Evolutionary conservation across 2,888 invertebrate species (phyloP), one percentile per base, ranked within the genome.

Genomic region (Xylophagus ater): DNA sequence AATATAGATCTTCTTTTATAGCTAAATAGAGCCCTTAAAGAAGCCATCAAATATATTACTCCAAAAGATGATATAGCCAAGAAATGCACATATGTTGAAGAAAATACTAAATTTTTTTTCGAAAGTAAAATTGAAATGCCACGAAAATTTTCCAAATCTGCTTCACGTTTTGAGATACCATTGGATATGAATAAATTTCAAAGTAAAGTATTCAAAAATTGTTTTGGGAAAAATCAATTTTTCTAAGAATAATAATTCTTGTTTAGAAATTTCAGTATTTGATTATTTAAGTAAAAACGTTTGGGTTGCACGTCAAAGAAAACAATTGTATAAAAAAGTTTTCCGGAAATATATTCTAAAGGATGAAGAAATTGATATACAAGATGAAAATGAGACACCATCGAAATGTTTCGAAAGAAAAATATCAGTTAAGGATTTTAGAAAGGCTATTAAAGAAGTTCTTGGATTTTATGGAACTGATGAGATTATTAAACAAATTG

Each of bases 101-200:
- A 26, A 26, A 23, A 15, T 19, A 31, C 14, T 19, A 24, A 14
- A 4, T 17, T 42, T n/a, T 37, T 42, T 23, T 26, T 30, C 2
- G 44, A 41, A 12, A 28, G 53, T 3, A 47, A 48, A 12, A 75
- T n/a, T n/a, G n/a, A 76, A 48, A 68, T 81, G 47, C 85, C 85
- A 0, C 64, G 85, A 31, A 74, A 78, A n/a, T 85, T 84, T 60
- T 77, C 79, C 0, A 70, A 85, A 26, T 74, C 76, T 25, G 79
- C 75, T 46, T 79, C 81, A 0, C 71, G 81, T 47, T 87, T 87
- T 57, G 74, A 82, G 47, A 63, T 88, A 36, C 83, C 84, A 1
- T 70, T 86, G 44, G 78, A 83, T 52, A 69, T 76, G 36, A 59
- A 66, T 32, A 65, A 65, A 41, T 59, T 79, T 17, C 58, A 62